These are phyloP conservation scores for Denticeps clupeoides DNA, from an alignment of 2,797 vertebrate genomes.

Conservation along the genomic window DNA sequence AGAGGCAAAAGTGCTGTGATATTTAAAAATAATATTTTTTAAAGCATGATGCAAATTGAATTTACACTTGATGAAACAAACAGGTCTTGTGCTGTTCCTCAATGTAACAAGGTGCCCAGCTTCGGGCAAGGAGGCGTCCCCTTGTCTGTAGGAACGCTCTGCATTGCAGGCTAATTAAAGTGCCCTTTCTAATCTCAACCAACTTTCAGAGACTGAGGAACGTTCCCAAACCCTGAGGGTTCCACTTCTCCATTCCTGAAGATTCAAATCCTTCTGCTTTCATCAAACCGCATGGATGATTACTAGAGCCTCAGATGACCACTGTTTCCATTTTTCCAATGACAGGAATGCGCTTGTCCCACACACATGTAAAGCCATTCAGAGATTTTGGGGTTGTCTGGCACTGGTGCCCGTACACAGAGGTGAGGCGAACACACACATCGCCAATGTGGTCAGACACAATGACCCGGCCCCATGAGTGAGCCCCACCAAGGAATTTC, in stretches of 20 bases:
- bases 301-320: too few relatives aligned
- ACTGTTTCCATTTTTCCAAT: too few relatives aligned
- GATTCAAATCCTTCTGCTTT: too few relatives aligned
- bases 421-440: slow-evolving; percentile 39
- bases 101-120: slow-evolving; percentile 56
- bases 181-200: slow-evolving; percentile 43
- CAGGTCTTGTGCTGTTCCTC: slow-evolving; percentile 52
- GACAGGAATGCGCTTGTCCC: too few relatives aligned
- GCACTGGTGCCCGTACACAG: slow-evolving; percentile 38
- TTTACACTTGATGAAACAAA: slow-evolving; percentile 72
- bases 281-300: too few relatives aligned
- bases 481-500: slow-evolving; percentile 55
- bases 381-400: too few relatives aligned
- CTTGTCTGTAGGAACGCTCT: slow-evolving; percentile 45
- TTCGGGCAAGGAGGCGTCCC: slow-evolving; percentile 57
- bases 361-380: too few relatives aligned
- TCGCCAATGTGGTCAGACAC: slow-evolving; percentile 45
- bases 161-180: slow-evolving; percentile 57
- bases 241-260: neutral
- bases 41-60: slow-evolving; percentile 65
- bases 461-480: slow-evolving; percentile 44
- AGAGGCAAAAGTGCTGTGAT: slow-evolving; percentile 66
- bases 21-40: slow-evolving; percentile 59
- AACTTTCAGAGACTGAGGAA: too few relatives aligned
- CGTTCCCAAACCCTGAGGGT: too few relatives aligned